These are phyloP conservation scores for Ceraclea dissimilis DNA, from an alignment of 2,888 invertebrate genomes.

Conservation along the genomic window DNA sequence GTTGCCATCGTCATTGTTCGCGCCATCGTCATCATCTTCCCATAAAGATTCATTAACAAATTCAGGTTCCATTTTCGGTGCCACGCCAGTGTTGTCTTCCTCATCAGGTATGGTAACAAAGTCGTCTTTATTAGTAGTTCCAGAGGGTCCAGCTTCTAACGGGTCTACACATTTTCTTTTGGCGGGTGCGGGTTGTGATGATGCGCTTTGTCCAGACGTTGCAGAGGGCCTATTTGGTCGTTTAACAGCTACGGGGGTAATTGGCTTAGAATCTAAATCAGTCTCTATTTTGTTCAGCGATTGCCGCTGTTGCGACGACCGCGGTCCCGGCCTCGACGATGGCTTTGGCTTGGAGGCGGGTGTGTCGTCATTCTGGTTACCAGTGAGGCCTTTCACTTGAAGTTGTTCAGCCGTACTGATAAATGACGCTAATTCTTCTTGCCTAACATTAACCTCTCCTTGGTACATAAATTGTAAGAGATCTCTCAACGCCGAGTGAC, in stretches of 20 bases:
- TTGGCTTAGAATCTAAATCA: conserved; percentile 55
- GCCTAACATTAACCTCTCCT: conserved; percentile 65
- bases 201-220: conserved; percentile 52
- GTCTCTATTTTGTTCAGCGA: conserved; percentile 54
- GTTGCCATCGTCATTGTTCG: conserved; percentile 54
- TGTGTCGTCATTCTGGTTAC: conserved; percentile 49
- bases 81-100: conserved; percentile 50
- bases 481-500: conserved; percentile 61
- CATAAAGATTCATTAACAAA: conserved; percentile 55
- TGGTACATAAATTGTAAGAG: conserved; percentile 67
- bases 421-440: conserved; percentile 63
- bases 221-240: conserved; percentile 58
- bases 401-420: conserved; percentile 65
- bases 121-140: conserved; percentile 46
- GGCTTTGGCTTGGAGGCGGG: conserved; percentile 48
- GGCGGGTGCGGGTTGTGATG: conserved; percentile 51
- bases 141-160: conserved; percentile 51
- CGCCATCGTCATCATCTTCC: conserved; percentile 54
- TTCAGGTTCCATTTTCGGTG: conserved; percentile 62
- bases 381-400: conserved; percentile 64
- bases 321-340: conserved; percentile 54
- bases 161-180: conserved; percentile 54
- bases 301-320: conserved; percentile 56
- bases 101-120: conserved; percentile 49
- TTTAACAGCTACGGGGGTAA: conserved; percentile 54